Conservation (phyloP, 2,797 vertebrate species). For the Dermochelys coriacea region DNA sequence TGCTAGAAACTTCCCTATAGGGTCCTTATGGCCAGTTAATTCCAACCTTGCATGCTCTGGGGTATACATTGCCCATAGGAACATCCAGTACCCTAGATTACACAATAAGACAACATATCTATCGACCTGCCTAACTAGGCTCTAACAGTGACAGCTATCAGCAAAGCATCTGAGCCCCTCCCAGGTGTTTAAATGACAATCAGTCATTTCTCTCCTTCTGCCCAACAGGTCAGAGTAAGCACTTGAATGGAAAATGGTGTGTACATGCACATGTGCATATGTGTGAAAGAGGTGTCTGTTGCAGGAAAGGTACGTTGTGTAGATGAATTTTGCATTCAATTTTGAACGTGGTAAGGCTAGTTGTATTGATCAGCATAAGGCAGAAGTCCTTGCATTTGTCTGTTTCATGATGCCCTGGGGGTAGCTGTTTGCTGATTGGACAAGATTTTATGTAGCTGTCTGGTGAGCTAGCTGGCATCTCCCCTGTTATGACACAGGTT, state of each 20-base stretch:
- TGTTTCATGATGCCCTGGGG: background rate
- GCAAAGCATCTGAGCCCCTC: background rate
- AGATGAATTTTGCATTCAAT: background rate
- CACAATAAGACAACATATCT: fast-evolving
- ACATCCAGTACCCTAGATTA: background rate
- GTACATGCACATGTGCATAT: background rate
- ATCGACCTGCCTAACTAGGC: background rate
- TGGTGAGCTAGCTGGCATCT: background rate
- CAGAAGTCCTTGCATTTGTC: background rate
- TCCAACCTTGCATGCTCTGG: background rate
- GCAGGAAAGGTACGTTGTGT: background rate
- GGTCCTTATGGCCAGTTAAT: background rate
- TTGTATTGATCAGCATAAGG: background rate
- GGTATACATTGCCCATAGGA: background rate
- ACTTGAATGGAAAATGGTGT: background rate
- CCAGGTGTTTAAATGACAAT: fast-evolving
- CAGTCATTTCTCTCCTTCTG: background rate
- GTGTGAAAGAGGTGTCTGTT: background rate
- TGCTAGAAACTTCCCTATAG: background rate
- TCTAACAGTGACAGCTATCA: background rate
- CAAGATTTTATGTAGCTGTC: background rate
- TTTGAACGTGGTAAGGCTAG: background rate
- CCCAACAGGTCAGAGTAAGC: background rate
- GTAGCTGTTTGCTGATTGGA: background rate
- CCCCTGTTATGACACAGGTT: fast-evolving